These are phyloP conservation scores for Arothron firmamentum DNA, from an alignment of 2,113 vertebrate genomes.

Conservation along the genomic window DNA sequence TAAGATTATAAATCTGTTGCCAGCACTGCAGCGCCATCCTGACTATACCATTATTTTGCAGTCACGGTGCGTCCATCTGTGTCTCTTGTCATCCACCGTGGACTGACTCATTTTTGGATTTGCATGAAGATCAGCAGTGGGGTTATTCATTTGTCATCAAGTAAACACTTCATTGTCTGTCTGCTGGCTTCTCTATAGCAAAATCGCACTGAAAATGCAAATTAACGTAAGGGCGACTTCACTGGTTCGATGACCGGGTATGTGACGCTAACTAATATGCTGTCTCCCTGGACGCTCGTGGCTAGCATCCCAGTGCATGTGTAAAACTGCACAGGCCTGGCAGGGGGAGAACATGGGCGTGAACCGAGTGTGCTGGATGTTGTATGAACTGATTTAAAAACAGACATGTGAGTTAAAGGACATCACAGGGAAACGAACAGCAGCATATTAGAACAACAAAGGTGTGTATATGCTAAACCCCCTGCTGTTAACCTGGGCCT, in stretches of 20 bases:
- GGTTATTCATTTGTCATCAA: conserved; percentile 32
- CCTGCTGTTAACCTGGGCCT: conserved; percentile 45
- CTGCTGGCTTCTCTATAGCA: conserved; percentile 16
- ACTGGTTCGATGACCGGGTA: conserved; percentile 11
- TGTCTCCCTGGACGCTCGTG: conserved; percentile 18
- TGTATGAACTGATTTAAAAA: background rate
- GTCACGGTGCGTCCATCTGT: conserved; percentile 27
- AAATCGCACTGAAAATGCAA: conserved; percentile 56
- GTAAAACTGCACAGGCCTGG: conserved; percentile 3
- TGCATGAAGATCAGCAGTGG: conserved; percentile 20
- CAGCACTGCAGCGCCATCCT: conserved; percentile 13
- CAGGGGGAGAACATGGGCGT: background rate
- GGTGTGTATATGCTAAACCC: conserved; percentile 18
- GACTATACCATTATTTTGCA: conserved; percentile 14
- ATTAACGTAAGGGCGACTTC: conserved; percentile 39
- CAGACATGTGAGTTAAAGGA: background rate
- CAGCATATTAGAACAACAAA: background rate
- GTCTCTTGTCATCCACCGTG: conserved; percentile 24
- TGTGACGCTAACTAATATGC: background rate
- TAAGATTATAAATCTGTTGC: conserved; percentile 22
- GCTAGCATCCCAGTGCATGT: conserved; percentile 10
- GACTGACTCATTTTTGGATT: conserved; percentile 29
- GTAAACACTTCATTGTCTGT: conserved; percentile 43
- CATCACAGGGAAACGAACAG: conserved; percentile 20
- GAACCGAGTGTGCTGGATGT: background rate